Evolutionary conservation across 2,797 vertebrate genomes (phyloP), one percentile per base, ranked within the genome.

Genomic region (Rhincodon typus): DNA sequence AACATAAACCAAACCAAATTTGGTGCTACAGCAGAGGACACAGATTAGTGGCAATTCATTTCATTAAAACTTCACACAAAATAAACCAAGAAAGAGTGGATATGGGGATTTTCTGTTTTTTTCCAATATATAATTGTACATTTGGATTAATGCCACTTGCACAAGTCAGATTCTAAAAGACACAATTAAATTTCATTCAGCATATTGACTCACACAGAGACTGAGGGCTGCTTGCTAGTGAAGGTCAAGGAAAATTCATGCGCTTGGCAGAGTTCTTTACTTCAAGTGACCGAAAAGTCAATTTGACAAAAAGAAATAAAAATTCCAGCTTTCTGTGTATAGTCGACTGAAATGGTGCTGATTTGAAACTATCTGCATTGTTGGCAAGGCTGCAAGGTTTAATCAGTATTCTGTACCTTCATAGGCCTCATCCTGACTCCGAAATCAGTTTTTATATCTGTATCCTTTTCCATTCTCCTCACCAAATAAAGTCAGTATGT

Each of bases 61-160:
- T 57, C 42, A 95, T 95, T 95, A 50, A 74, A 62, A 72, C 66
- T 5, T 8, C 38, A 34, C 94, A 62, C 95, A 95, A 86, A 57
- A 82, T 21, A 94, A 96, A 96, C 96, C 77, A 95, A 96, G 96
- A 95, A 95, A 96, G 96, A 95, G 46, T 70, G 46, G 94, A 95
- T 95, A 95, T 95, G 94, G 70, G 10, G 70, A 95, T 95, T 46
- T 50, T 95, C 70, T 77, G 94, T 50, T 50, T 96, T 96, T 96
- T 62, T 96, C 96, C 96, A 97, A 94, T 46, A 74, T 25, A 53
- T 72, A 95, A 97, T 97, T 97, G 96, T 97, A 96, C 96, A 42
- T 96, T 97, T 97, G 97, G 97, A 97, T 97, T 97, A 97, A 97
- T 97, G 96, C 96, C 96, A 96, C 96, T 97, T 96, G 96, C 94